phyloP scores from a whole-genome alignment of 35 echinoderm and acorn worm species.

The Anneissia japonica region DNA sequence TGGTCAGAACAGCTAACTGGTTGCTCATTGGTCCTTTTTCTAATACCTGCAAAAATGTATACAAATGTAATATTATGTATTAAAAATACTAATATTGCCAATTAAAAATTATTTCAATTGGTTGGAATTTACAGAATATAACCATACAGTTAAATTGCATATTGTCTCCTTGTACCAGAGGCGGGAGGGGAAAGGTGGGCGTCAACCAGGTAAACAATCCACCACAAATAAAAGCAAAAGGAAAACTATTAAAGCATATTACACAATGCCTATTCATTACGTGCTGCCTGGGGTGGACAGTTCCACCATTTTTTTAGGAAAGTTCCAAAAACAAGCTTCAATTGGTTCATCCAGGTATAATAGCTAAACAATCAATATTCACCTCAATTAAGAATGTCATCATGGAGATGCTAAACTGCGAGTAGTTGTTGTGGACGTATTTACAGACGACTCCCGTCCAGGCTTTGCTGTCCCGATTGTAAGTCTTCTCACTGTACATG shows the following conservation, averaged over 20 bases:
- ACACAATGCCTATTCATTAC: too few relatives aligned
- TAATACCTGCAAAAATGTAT: constrained; percentile 53
- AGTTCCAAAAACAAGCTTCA: too few relatives aligned
- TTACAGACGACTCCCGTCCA: constrained; percentile 91
- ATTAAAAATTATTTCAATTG: background rate
- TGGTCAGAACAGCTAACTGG: constrained; percentile 81
- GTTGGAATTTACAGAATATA: background rate
- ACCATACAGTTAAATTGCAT: too few relatives aligned
- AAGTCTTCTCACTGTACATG: constrained; percentile 85
- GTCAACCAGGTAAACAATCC: too few relatives aligned
- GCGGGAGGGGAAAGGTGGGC: too few relatives aligned
- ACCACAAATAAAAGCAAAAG: too few relatives aligned
- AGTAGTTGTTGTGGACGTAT: constrained; percentile 88
- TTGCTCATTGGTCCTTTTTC: constrained; percentile 90
- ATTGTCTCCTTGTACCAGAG: too few relatives aligned
- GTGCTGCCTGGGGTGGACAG: too few relatives aligned
- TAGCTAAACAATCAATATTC: too few relatives aligned
- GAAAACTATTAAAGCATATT: too few relatives aligned
- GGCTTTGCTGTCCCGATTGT: constrained; percentile 60
- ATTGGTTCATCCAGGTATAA: too few relatives aligned
- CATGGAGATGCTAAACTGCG: constrained; percentile 91
- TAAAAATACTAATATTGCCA: background rate
- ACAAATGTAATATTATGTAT: background rate
- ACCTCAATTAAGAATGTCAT: constrained; percentile 99
- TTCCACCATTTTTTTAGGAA: too few relatives aligned